These are phyloP conservation scores for Tragelaphus strepsiceros DNA, from an alignment of 2,113 vertebrate species.

Conservation along the genomic window DNA sequence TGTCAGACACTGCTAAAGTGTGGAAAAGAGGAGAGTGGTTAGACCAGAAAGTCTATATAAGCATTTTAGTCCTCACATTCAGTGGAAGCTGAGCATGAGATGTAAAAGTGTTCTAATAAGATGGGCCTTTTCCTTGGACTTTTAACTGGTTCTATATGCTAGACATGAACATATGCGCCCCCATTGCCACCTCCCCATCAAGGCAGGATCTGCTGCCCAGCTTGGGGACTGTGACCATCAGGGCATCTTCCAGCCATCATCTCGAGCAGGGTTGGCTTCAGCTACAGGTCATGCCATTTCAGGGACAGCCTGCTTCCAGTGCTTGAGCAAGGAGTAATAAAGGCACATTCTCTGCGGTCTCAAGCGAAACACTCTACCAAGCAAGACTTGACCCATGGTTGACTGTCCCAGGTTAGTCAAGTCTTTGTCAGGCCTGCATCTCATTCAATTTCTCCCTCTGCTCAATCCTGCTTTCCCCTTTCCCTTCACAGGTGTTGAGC, in stretches of 20 bases:
- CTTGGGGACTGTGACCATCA: neutral
- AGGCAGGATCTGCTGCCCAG: neutral
- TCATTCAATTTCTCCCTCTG: neutral
- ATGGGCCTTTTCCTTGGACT: neutral
- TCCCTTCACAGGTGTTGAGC: neutral
- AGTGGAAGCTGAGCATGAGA: neutral
- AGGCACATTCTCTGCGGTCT: neutral
- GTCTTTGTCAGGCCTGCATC: neutral
- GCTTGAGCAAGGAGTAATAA: neutral
- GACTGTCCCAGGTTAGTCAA: neutral
- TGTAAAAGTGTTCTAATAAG: neutral
- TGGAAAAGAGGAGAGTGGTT: fast-evolving
- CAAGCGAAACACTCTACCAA: neutral
- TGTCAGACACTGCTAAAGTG: neutral
- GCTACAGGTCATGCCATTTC: neutral
- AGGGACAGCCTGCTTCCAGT: neutral
- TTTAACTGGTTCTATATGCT: neutral
- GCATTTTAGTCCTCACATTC: neutral
- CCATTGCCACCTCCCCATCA: neutral
- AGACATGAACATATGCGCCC: neutral
- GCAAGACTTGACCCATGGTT: neutral
- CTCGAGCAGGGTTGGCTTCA: neutral
- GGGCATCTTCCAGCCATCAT: neutral
- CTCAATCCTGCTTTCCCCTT: neutral
- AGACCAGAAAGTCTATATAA: neutral